These are phyloP conservation scores for Patiria pectinifera DNA, from an alignment of 53 echinoderm and acorn worm species.

Conservation along the genomic window DNA sequence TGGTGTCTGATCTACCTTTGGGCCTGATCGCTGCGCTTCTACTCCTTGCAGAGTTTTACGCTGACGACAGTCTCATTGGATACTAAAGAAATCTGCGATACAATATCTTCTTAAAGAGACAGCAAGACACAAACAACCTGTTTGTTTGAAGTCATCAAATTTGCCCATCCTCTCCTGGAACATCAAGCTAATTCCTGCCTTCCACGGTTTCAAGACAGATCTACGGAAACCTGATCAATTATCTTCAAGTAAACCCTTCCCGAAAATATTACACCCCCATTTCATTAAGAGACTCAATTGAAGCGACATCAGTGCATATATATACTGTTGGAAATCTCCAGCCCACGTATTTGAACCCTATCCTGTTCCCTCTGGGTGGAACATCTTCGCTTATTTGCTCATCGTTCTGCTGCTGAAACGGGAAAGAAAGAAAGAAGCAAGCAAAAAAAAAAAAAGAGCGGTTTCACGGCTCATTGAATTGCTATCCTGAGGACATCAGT, in stretches of 20 bases:
- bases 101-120: neutral
- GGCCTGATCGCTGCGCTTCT: too few relatives aligned
- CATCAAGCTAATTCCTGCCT: neutral
- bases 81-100: neutral
- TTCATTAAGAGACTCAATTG: neutral
- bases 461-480: slow-evolving; percentile 55
- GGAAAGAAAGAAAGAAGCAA: neutral
- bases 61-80: neutral
- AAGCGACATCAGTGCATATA: neutral
- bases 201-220: neutral
- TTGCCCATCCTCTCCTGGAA: neutral
- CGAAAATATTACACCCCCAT: neutral
- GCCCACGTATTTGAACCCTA: neutral
- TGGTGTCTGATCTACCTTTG: too few relatives aligned
- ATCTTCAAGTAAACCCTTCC: neutral
- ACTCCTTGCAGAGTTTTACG: neutral
- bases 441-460: neutral
- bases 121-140: neutral
- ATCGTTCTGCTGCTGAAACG: neutral
- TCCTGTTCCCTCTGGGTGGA: neutral
- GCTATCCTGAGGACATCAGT: slow-evolving; percentile 21
- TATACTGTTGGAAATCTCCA: neutral
- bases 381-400: slow-evolving; percentile 18
- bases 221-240: neutral
- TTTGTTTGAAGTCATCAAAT: neutral